Percentiles rank a stretch among this genome's conserved stretches.
Conservation (phyloP, 2,113 vertebrate species). For the Dromiciops gliroides region DNA sequence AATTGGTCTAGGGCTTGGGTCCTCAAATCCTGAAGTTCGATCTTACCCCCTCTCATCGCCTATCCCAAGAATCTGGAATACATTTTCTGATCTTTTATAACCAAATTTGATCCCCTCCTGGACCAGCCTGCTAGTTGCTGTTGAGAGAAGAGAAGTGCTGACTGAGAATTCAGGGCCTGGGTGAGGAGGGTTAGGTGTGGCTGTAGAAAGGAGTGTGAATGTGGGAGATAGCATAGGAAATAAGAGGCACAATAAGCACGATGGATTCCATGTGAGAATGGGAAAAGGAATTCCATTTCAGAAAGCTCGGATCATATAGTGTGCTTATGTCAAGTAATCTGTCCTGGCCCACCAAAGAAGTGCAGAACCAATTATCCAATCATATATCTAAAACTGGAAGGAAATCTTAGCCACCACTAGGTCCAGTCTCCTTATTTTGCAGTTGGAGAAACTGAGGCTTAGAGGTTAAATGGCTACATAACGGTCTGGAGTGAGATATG, state of each 20-base stretch:
- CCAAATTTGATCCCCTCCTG: neutral
- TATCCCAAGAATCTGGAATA: neutral
- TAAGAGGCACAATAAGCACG: neutral
- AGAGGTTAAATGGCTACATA: neutral
- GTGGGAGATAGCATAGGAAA: too few species aligned
- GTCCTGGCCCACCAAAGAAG: neutral
- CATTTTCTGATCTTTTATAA: neutral
- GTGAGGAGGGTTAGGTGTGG: neutral
- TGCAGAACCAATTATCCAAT: neutral
- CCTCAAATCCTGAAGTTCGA: neutral
- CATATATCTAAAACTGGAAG: neutral
- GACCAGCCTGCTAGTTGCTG: too few species aligned
- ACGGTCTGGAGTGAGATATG: neutral
- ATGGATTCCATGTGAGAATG: neutral
- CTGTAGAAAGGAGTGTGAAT: neutral
- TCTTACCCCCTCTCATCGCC: neutral
- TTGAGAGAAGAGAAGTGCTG: neutral
- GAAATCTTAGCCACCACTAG: neutral
- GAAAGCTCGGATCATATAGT: neutral
- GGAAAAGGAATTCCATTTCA: neutral
- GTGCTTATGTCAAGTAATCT: neutral
- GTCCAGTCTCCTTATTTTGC: neutral
- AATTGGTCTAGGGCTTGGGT: neutral
- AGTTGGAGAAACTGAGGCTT: neutral
- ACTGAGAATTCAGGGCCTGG: neutral